phyloP scores from a whole-genome alignment of 2,888 invertebrate genomes.

The Tryphoninae sp. region DNA sequence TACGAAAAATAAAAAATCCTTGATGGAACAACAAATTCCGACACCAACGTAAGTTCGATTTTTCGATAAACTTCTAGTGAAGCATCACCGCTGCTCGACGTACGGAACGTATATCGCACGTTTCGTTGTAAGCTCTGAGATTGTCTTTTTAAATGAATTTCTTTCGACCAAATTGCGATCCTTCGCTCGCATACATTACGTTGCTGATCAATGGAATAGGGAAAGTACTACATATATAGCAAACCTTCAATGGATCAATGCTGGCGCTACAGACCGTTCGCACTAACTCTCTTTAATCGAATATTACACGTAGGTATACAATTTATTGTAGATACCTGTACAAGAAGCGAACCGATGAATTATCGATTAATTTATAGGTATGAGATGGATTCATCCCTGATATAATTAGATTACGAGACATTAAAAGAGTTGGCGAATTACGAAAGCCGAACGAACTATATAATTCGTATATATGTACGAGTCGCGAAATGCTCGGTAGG shows the following conservation, averaged over 20 bases:
- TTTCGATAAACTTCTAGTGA: neutral
- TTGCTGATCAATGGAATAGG: conserved; percentile 36
- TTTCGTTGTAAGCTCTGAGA: no score
- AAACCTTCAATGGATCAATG: conserved; percentile 58
- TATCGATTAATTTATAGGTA: neutral
- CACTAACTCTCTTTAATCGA: conserved; percentile 38
- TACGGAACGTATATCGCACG: no score
- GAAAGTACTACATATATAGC: conserved; percentile 43
- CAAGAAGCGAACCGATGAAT: neutral
- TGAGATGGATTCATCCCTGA: neutral
- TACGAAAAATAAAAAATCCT: conserved; percentile 24
- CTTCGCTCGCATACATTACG: conserved; percentile 21
- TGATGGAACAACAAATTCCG: neutral
- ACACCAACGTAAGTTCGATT: conserved; percentile 31
- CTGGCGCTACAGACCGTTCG: conserved; percentile 51
- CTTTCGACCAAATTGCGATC: no score
- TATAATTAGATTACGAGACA: conserved; percentile 27
- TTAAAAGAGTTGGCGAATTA: conserved; percentile 17
- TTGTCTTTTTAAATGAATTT: no score
- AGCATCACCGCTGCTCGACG: no score
- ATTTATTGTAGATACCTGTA: neutral
- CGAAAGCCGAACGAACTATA: conserved; percentile 42
- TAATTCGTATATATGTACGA: conserved; percentile 9
- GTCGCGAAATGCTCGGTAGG: conserved; percentile 25
- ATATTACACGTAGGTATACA: conserved; percentile 14